Percentiles rank a stretch among this genome's conserved stretches.
phyloP scores from a whole-genome alignment of 1,140 invertebrate genomes.

The Drosophila mayri region DNA sequence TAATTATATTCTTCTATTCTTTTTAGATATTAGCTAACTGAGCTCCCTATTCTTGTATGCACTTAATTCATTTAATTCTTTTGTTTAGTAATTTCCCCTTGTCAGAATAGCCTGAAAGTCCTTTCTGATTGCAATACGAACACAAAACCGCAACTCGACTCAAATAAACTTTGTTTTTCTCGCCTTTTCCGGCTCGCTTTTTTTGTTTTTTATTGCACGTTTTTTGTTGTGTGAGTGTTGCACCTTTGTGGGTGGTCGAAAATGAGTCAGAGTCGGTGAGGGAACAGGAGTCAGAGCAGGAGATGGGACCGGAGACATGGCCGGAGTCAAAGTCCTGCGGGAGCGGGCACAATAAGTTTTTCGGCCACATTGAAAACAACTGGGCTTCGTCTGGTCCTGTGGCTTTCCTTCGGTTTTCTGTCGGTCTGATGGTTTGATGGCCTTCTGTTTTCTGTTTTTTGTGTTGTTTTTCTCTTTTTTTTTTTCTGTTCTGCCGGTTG shows the following conservation, averaged over 20 bases:
- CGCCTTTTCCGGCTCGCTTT: slow-evolving; percentile 29
- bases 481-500: slow-evolving; percentile 23
- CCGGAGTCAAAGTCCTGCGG: slow-evolving; percentile 10
- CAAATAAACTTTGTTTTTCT: slow-evolving; percentile 50
- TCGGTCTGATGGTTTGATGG: slow-evolving; percentile 38
- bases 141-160: slow-evolving; percentile 21
- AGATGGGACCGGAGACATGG: slow-evolving; percentile 1
- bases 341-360: slow-evolving; percentile 52
- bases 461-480: neutral
- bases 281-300: neutral
- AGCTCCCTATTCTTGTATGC: neutral
- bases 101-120: slow-evolving; percentile 12
- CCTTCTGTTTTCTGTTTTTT: slow-evolving; percentile 33
- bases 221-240: slow-evolving; percentile 29
- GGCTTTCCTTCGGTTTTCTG: slow-evolving; percentile 41
- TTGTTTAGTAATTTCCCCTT: slow-evolving; percentile 3
- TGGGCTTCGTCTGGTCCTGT: slow-evolving; percentile 32
- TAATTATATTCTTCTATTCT: neutral
- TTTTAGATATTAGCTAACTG: neutral
- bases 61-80: slow-evolving; percentile 9
- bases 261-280: neutral
- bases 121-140: neutral
- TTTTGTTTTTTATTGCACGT: slow-evolving; percentile 16
- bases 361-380: slow-evolving; percentile 60
- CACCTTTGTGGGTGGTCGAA: slow-evolving; percentile 41